A percentile compares a stretch with the other conserved stretches of the same genome.
phyloP scores from a whole-genome alignment of 1,140 invertebrate genomes.

The Apis dorsata region DNA sequence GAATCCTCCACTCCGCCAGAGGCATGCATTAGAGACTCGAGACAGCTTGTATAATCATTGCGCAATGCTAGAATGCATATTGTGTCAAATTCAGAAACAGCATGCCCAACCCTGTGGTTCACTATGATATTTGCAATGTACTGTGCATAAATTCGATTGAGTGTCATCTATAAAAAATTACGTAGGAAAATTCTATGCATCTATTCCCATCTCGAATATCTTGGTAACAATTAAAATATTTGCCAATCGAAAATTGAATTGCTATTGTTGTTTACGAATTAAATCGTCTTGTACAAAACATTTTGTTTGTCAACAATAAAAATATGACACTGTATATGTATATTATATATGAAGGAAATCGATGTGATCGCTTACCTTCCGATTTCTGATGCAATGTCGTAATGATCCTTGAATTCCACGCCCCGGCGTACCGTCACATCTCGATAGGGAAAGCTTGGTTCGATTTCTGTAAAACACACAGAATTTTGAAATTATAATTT shows the following conservation, averaged over 20 bases:
- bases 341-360: neutral
- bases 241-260: neutral
- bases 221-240: neutral
- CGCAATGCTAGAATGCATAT: constrained; percentile 5
- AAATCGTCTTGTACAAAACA: neutral
- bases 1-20: neutral
- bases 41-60: constrained; percentile 4
- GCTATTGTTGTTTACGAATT: neutral
- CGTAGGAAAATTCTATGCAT: neutral
- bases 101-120: neutral
- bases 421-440: constrained; percentile 89
- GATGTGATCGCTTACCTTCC: constrained; percentile 83
- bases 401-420: constrained; percentile 89
- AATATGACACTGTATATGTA: constrained; percentile 10
- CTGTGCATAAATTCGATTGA: neutral
- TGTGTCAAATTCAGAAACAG: constrained; percentile 30
- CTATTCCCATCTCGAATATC: neutral
- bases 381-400: constrained; percentile 90
- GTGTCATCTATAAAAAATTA: neutral
- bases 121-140: constrained; percentile 13
- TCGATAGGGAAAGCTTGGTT: constrained; percentile 90
- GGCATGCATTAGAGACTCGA: neutral
- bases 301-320: constrained; percentile 1
- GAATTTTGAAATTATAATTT: neutral
- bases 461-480: constrained; percentile 85